A percentile compares a stretch with the other conserved stretches of the same genome.
Conservation (phyloP, 1,140 invertebrate species). For the Rhopalosiphum padi region DNA sequence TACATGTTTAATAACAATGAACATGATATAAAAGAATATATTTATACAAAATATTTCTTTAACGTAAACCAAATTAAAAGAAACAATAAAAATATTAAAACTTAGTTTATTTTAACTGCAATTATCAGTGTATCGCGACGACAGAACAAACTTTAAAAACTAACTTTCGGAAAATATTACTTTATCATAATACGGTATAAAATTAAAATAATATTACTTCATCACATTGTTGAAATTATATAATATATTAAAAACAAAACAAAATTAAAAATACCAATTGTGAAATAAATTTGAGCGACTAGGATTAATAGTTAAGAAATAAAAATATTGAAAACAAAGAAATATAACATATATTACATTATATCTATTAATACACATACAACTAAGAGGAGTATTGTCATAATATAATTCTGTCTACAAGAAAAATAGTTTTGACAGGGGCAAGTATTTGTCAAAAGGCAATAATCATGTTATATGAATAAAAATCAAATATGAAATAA, state of each 20-base stretch:
- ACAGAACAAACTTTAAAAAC: slow-evolving; percentile 16
- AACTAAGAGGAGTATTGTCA: slow-evolving; percentile 54
- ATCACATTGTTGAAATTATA: background rate
- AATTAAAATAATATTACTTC: slow-evolving; percentile 12
- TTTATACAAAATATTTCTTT: slow-evolving; percentile 40
- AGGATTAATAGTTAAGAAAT: slow-evolving; percentile 6
- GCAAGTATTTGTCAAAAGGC: slow-evolving; percentile 19
- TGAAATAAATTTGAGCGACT: background rate
- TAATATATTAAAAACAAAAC: background rate
- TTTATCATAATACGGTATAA: background rate
- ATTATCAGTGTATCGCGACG: slow-evolving; percentile 54
- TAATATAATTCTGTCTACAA: slow-evolving; percentile 45
- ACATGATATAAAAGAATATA: slow-evolving; percentile 39
- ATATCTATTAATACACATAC: slow-evolving; percentile 48
- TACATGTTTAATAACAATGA: slow-evolving; percentile 30
- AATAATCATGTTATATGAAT: slow-evolving; percentile 14
- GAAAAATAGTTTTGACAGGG: background rate
- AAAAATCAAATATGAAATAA: slow-evolving; percentile 10
- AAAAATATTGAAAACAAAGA: slow-evolving; percentile 52
- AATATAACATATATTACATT: slow-evolving; percentile 56
- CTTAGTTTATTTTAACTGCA: slow-evolving; percentile 57
- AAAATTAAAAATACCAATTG: background rate
- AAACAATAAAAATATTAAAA: slow-evolving; percentile 10
- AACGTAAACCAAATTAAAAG: slow-evolving; percentile 6
- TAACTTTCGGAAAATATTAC: slow-evolving; percentile 15